Base-by-base conservation (phyloP, 1,140 invertebrate genomes). In the Dinoponera quadriceps region DNA sequence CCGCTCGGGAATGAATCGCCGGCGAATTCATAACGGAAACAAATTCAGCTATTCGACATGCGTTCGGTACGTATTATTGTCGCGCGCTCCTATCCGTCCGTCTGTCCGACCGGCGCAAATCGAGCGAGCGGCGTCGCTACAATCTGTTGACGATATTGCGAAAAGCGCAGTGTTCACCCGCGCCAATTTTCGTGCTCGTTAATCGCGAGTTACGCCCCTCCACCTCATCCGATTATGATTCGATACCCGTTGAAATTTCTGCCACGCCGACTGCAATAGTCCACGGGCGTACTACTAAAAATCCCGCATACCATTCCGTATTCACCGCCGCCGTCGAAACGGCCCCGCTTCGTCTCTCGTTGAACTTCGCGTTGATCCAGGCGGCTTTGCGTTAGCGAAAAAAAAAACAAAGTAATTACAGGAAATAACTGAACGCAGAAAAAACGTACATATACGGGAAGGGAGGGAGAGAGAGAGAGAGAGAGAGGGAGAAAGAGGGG, bases 101-200 rank as follows among this genome's bases (percentile, higher is more conserved):
- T 20, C 16, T 62, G 49, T 73, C 44, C 51, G 63, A 57, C 48
- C 71, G 22, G 33, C 22, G 9, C 48, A 71, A 68, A 59, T 68
- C 65, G 25, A 16, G 18, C 59, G 51, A 25, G 38, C 85, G 38
- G 38, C 66, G 69, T 59, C 44, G 33, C 38, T 4, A 44, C 38
- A 82, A 81, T 75, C 60, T 60, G 60, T 77, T 57, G 75, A 80
- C 75, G 71, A 80, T 80, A 80, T 80, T 11, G 33, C 63, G 65
- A 57, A 69, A 80, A 80, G 65, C 75, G 51, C 65, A 27, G 51
- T 44, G 49, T 55, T 55, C 74, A 69, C 69, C 51, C 63, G 51
- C 69, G 75, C 75, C 75, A 80, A 80, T 80, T 80, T 80, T 80
- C 75, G 51, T 80, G 51, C 66, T 80, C 65, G 75, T 80, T 80